Percentiles rank a stretch among this genome's conserved stretches.
phyloP scores from a whole-genome alignment of 1,140 invertebrate species.

The Pachyrhynchus sulphureomaculatus region DNA sequence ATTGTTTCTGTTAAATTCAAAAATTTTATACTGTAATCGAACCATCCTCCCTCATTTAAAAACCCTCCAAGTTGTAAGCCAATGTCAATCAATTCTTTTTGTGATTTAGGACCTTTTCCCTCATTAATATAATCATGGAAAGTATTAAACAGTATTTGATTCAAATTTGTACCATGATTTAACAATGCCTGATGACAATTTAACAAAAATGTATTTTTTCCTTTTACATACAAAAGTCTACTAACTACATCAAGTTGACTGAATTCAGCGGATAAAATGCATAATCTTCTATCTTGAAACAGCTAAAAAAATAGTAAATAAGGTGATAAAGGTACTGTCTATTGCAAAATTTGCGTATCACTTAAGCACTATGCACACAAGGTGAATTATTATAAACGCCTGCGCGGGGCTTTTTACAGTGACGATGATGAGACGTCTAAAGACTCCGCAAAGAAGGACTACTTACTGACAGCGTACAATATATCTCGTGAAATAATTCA shows the following conservation, averaged over 20 bases:
- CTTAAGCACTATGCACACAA: background rate
- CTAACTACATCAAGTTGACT: constrained; percentile 71
- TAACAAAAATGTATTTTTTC: constrained; percentile 65
- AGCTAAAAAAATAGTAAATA: constrained; percentile 36
- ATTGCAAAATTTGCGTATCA: background rate
- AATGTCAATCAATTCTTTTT: constrained; percentile 53
- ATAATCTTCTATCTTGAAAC: constrained; percentile 37
- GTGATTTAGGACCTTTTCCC: constrained; percentile 4
- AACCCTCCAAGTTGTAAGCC: constrained; percentile 71
- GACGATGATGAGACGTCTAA: too few relatives aligned
- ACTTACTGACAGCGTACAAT: too few relatives aligned
- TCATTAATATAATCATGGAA: constrained; percentile 52
- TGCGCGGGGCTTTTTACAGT: too few relatives aligned
- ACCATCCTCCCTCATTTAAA: constrained; percentile 85
- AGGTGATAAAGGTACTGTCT: background rate
- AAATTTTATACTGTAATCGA: constrained; percentile 69
- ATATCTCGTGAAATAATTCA: too few relatives aligned
- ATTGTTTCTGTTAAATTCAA: constrained; percentile 60
- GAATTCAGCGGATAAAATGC: constrained; percentile 60
- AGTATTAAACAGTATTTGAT: constrained; percentile 54
- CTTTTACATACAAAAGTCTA: constrained; percentile 69
- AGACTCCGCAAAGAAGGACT: too few relatives aligned
- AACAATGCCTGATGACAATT: constrained; percentile 67
- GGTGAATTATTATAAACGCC: too few relatives aligned
- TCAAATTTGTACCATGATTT: constrained; percentile 61